Percentiles rank a stretch among this genome's conserved stretches.
Evolutionary conservation across 1,140 invertebrate genomes (phyloP).

Genomic region (Orius laevigatus): DNA sequence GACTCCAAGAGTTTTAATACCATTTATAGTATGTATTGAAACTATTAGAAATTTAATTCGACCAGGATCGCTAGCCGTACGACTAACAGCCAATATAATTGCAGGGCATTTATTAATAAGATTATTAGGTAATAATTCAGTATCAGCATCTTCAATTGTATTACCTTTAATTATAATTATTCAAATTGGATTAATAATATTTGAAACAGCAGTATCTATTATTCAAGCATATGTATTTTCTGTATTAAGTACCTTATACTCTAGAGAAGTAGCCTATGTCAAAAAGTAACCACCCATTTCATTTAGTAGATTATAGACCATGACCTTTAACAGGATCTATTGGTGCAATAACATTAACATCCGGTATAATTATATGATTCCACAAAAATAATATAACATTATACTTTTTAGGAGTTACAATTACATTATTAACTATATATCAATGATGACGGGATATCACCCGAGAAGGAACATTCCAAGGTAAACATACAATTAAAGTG

Average conservation of each 20-base stretch:
- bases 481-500: constrained; percentile 30
- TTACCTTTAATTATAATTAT: constrained; percentile 26
- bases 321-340: constrained; percentile 33
- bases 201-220: constrained; percentile 33
- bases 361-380: constrained; percentile 33
- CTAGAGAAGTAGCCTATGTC: constrained; percentile 36
- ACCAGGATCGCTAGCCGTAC: constrained; percentile 41
- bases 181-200: constrained; percentile 33
- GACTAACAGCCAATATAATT: constrained; percentile 50
- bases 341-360: no score
- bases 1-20: constrained; percentile 35
- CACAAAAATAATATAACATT: constrained; percentile 29
- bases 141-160: constrained; percentile 27
- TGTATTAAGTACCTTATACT: constrained; percentile 32
- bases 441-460: constrained; percentile 48
- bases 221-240: constrained; percentile 39
- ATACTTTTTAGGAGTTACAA: constrained; percentile 30
- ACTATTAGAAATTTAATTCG: no score
- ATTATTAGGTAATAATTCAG: constrained; percentile 32
- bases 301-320: constrained; percentile 37
- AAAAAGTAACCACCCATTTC: constrained; percentile 33
- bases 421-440: constrained; percentile 33
- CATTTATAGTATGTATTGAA: no score
- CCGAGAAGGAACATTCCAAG: constrained; percentile 39
- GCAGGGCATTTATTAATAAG: constrained; percentile 42